Percentiles rank a stretch among this genome's conserved stretches.
phyloP scores from a whole-genome alignment of 2,888 invertebrate species.

The Pollenia amentaria region DNA sequence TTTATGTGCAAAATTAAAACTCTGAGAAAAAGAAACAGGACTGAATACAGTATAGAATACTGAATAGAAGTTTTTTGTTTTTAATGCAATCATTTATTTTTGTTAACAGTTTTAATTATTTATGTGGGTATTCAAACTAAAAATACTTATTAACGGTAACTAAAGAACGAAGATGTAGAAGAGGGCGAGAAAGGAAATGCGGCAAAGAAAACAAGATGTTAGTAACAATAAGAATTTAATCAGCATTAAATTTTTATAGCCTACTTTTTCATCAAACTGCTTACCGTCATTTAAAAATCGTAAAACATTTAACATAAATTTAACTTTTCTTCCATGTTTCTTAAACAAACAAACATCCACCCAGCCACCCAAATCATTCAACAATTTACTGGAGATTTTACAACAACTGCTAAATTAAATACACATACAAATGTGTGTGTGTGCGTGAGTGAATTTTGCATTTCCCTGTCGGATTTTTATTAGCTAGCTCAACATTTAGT shows the following conservation, averaged over 20 bases:
- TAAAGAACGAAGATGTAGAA: too few species aligned
- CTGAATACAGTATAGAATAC: too few species aligned
- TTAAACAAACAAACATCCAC: neutral
- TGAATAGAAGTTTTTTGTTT: neutral
- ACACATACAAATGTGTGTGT: neutral
- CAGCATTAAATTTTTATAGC: slow-evolving; percentile 71
- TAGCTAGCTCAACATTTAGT: too few species aligned
- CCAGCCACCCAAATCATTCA: slow-evolving; percentile 5
- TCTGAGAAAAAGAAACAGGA: neutral
- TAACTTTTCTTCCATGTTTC: neutral
- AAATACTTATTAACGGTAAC: slow-evolving; percentile 13
- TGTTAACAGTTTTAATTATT: slow-evolving; percentile 60
- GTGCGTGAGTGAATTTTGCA: neutral
- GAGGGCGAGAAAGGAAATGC: neutral
- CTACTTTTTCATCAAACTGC: slow-evolving; percentile 67
- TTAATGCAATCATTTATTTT: slow-evolving; percentile 46
- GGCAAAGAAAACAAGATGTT: slow-evolving; percentile 16
- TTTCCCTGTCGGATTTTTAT: too few species aligned
- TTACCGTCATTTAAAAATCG: slow-evolving; percentile 72
- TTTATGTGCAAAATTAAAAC: neutral
- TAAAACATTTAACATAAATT: slow-evolving; percentile 72
- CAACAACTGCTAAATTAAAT: slow-evolving; percentile 42
- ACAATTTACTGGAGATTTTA: slow-evolving; percentile 27
- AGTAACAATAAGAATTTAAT: slow-evolving; percentile 70
- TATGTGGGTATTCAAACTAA: slow-evolving; percentile 27